Base-by-base conservation (phyloP, 1,140 invertebrate species). In the Scaptodrosophila lebanonensis region DNA sequence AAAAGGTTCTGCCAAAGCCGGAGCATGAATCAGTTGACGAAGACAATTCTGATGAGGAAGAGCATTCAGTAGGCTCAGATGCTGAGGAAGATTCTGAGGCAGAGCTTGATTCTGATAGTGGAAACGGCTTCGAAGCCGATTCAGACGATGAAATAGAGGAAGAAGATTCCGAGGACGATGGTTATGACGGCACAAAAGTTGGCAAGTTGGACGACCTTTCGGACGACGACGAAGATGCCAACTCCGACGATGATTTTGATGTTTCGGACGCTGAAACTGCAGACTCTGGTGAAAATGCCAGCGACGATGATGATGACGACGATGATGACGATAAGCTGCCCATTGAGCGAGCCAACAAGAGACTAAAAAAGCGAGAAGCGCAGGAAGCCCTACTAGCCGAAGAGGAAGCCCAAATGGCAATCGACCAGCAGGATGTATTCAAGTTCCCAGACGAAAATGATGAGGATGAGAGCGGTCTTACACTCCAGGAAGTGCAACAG, bases 271-370 rank as follows among this genome's bases (percentile, higher is more conserved):
- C 86, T 25, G 87, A 89, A 62, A 57, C 57, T 40, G 40, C 8
- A 4, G 64, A 66, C 0, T 75, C 83, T 38, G 77, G 71, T 15
- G 69, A 79, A 4, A 64, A 71, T 15, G 84, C 71, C 2, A 64
- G 79, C 2, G 76, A 84, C 0, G 83, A 88, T 11, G 86, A 87
- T 15, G 87, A 88, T 25, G 85, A 89, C 20, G 83, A 87, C 22
- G 87, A 88, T 42, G 88, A 90, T 54, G 90, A 92, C 49, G 90
- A 91, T 71, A 92, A 93, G 83, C 84, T 94, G 84, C 95, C 95
- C 1, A 95, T 98, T 86, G 96, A 98, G 88, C 95, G 93, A 85
- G 91, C 92, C 56, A 93, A 94, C 50, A 93, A 93, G 56, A 95
- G 93, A 86, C 87, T 98, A 1, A 92, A 92, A 76, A 93, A 93